Evolutionary conservation across 2,113 vertebrate genomes (phyloP).

Genomic region (Atherinomorus stipes): DNA sequence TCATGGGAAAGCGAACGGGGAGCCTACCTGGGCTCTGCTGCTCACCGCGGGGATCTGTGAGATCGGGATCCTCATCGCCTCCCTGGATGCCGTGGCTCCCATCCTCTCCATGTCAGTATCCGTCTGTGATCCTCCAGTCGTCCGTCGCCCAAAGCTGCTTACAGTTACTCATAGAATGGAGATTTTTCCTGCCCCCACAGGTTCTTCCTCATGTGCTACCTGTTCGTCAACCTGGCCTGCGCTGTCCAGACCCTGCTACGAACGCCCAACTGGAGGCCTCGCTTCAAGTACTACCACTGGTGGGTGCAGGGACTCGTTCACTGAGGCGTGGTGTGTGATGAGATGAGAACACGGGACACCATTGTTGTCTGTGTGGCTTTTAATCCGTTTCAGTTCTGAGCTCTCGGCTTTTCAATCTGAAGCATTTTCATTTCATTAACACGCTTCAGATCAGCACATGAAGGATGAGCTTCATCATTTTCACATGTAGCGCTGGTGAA

Average conservation of each 20-base stretch:
- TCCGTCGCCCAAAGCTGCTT: conserved; percentile 15
- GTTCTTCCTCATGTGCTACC: conserved; percentile 99
- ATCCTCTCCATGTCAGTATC: conserved; percentile 95
- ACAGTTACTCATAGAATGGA: conserved; percentile 16
- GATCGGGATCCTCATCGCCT: conserved; percentile 95
- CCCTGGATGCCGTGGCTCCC: conserved; percentile 93
- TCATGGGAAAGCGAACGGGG: conserved; percentile 95
- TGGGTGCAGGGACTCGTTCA: conserved; percentile 41
- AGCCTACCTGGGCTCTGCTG: conserved; percentile 96
- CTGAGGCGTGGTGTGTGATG: background rate
- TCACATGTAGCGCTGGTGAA: too few relatives aligned
- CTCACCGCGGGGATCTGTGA: conserved; percentile 94
- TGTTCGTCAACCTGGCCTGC: conserved; percentile 97
- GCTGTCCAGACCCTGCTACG: conserved; percentile 93
- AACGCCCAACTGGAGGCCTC: conserved; percentile 94
- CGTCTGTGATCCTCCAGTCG: conserved; percentile 20
- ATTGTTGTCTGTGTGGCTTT: conserved; percentile 33
- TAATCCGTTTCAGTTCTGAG: conserved; percentile 21
- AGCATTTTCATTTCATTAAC: conserved; percentile 5
- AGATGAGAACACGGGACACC: background rate
- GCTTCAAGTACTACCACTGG: conserved; percentile 84
- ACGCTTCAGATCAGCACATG: background rate
- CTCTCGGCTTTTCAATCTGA: conserved; percentile 17
- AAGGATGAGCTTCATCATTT: too few relatives aligned
- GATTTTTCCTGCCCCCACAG: conserved; percentile 68